Percentiles rank a stretch among this genome's conserved stretches.
These are phyloP conservation scores for Drosophila meridionalis DNA, from an alignment of 2,888 invertebrate genomes.

Conservation along the genomic window DNA sequence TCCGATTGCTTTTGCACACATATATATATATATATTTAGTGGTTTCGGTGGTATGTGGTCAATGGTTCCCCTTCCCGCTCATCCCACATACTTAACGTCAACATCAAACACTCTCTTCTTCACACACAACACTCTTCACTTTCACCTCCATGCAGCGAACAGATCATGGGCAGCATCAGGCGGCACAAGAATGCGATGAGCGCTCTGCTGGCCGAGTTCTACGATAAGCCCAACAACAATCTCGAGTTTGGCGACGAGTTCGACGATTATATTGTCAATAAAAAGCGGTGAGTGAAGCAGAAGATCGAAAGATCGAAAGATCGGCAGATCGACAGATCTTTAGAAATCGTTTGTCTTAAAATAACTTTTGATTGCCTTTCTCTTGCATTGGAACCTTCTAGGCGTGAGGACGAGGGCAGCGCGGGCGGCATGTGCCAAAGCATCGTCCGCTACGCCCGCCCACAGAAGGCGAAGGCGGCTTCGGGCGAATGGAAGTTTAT, in stretches of 20 bases:
- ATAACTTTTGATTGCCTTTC: neutral
- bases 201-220: slow-evolving; percentile 90
- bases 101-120: slow-evolving; percentile 12
- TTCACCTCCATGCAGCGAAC: slow-evolving; percentile 86
- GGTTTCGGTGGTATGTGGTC: slow-evolving; percentile 57
- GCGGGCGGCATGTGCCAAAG: slow-evolving; percentile 92
- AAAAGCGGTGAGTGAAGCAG: slow-evolving; percentile 74
- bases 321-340: neutral
- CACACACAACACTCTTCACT: slow-evolving; percentile 23
- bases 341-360: neutral
- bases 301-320: neutral
- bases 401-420: slow-evolving; percentile 88
- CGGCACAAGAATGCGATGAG: slow-evolving; percentile 89
- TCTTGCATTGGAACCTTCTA: slow-evolving; percentile 70
- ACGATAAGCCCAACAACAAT: slow-evolving; percentile 85
- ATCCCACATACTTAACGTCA: neutral
- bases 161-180: slow-evolving; percentile 89
- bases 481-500: slow-evolving; percentile 94
- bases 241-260: slow-evolving; percentile 82
- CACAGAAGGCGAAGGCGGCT: slow-evolving; percentile 92
- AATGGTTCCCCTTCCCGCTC: slow-evolving; percentile 5
- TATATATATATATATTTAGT: slow-evolving; percentile 33
- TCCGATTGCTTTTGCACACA: slow-evolving; percentile 50
- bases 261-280: slow-evolving; percentile 80
- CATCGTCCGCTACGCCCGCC: slow-evolving; percentile 91